A percentile compares a stretch with the other conserved stretches of the same genome.
phyloP scores from a whole-genome alignment of 2,113 vertebrate genomes.

The Athene cunicularia region DNA sequence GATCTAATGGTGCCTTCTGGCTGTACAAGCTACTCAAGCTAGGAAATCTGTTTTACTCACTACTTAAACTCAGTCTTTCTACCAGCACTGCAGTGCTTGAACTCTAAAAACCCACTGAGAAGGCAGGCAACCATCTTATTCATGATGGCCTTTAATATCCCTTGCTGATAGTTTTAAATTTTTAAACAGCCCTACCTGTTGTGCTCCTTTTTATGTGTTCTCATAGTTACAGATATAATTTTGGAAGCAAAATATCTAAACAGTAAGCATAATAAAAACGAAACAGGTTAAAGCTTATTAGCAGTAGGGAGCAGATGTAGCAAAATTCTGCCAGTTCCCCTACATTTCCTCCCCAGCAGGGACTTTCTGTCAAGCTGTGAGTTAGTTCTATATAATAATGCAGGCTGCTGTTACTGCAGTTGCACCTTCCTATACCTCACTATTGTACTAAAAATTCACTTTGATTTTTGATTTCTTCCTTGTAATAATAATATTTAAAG shows the following conservation, averaged over 20 bases:
- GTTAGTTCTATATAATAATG: constrained; percentile 76
- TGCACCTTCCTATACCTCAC: constrained; percentile 66
- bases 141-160: constrained; percentile 72
- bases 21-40: constrained; percentile 18
- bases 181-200: constrained; percentile 74
- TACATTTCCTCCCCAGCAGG: constrained; percentile 96
- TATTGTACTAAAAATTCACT: constrained; percentile 74
- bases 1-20: constrained; percentile 51
- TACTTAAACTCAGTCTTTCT: neutral
- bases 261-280: constrained; percentile 92
- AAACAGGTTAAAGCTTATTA: constrained; percentile 90
- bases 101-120: constrained; percentile 47
- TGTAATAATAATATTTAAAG: constrained; percentile 73
- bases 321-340: constrained; percentile 89
- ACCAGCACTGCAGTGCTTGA: constrained; percentile 38
- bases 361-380: constrained; percentile 83
- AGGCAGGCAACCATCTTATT: constrained; percentile 60
- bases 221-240: constrained; percentile 78
- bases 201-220: constrained; percentile 73
- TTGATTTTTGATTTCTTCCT: constrained; percentile 77
- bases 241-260: constrained; percentile 88
- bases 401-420: constrained; percentile 80
- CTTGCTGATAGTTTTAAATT: constrained; percentile 75
- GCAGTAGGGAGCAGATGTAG: constrained; percentile 92
- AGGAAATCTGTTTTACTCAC: constrained; percentile 19